These are phyloP conservation scores for Salvator merianae DNA, from an alignment of 2,113 vertebrate genomes.

Conservation along the genomic window DNA sequence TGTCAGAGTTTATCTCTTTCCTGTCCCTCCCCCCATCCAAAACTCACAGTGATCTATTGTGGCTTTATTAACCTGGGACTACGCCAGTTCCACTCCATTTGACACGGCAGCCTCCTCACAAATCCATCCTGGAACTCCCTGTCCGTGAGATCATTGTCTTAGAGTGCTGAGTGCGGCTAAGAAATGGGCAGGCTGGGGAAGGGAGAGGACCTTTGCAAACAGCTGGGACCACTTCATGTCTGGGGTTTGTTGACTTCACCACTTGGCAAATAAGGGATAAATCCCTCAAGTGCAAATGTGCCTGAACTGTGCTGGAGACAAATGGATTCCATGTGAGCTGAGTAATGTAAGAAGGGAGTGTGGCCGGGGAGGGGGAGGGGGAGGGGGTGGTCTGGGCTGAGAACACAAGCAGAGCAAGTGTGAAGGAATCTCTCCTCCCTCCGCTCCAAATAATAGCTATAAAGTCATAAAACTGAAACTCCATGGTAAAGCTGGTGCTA, in stretches of 20 bases:
- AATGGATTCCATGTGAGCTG: constrained; percentile 25
- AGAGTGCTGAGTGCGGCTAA: background rate
- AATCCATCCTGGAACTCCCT: background rate
- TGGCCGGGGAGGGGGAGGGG: background rate
- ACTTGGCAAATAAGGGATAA: constrained; percentile 14
- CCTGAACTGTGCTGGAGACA: constrained; percentile 1
- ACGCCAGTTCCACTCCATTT: background rate
- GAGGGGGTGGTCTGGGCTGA: no score
- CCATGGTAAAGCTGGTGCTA: background rate
- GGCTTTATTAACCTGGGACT: background rate
- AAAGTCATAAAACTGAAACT: background rate
- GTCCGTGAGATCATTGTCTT: background rate
- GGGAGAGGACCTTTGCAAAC: constrained; percentile 5
- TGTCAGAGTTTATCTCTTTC: background rate
- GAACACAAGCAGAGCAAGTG: background rate
- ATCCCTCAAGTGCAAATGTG: constrained; percentile 10
- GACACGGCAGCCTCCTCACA: background rate
- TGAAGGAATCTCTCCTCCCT: background rate
- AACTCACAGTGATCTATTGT: background rate
- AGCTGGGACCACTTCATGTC: constrained; percentile 23
- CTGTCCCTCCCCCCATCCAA: background rate
- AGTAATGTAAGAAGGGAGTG: background rate
- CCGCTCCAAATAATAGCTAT: background rate
- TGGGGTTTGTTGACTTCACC: constrained; percentile 21
- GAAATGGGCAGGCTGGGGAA: background rate